A percentile compares a stretch with the other conserved stretches of the same genome.
Evolutionary conservation across 2,888 invertebrate genomes (phyloP).

Genomic region (Griposia aprilina): DNA sequence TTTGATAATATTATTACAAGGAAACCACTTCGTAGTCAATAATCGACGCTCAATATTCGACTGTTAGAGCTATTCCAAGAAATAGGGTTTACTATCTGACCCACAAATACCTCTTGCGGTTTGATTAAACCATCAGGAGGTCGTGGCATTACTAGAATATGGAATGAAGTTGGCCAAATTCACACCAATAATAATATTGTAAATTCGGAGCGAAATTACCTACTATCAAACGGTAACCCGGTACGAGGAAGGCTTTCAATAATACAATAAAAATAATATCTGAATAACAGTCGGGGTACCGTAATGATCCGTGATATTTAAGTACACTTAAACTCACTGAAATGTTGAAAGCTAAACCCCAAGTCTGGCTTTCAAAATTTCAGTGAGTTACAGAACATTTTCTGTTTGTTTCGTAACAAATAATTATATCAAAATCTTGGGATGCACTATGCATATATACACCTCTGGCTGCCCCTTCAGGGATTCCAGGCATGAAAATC

Average conservation of each 20-base stretch:
- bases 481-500: not conserved
- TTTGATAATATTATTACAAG: not conserved
- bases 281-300: not conserved
- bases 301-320: not conserved
- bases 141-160: slow-evolving; percentile 1
- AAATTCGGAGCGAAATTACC: not conserved
- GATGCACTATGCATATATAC: not conserved
- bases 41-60: not conserved
- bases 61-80: not conserved
- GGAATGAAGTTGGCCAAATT: not conserved
- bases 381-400: not conserved
- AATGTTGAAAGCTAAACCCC: too few species aligned
- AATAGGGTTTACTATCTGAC: not conserved
- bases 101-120: not conserved
- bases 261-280: not conserved
- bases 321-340: too few species aligned
- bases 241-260: not conserved
- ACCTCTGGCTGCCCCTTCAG: too few species aligned
- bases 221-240: not conserved
- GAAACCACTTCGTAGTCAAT: not conserved
- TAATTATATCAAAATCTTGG: not conserved
- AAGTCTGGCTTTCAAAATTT: too few species aligned
- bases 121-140: not conserved
- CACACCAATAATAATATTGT: not conserved
- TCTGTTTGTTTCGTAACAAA: not conserved